Conservation (phyloP, 2,113 vertebrate genomes). For the Scalopus aquaticus region DNA sequence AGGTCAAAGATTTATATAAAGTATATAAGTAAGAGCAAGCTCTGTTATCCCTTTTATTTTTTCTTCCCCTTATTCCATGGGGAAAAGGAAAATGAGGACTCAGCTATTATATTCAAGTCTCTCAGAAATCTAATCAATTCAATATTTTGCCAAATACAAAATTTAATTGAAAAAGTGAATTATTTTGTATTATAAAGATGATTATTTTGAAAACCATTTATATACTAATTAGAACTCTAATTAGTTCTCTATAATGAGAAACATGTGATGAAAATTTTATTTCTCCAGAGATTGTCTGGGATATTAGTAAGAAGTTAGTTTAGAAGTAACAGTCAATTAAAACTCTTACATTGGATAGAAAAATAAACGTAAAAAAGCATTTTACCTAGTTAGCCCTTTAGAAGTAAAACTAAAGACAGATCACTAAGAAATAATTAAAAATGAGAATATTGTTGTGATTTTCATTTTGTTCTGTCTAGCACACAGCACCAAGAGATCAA, state of each 20-base stretch:
- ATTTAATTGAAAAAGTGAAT: slow-evolving; percentile 68
- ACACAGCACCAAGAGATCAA: background rate
- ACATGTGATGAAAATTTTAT: slow-evolving; percentile 53
- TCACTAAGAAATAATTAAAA: background rate
- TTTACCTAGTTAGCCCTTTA: slow-evolving; percentile 2
- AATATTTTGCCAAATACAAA: slow-evolving; percentile 38
- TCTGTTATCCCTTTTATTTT: background rate
- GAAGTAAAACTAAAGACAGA: background rate
- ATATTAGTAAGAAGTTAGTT: slow-evolving; percentile 53
- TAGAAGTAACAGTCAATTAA: slow-evolving; percentile 47
- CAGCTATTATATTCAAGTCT: background rate
- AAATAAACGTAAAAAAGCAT: slow-evolving; percentile 5
- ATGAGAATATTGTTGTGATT: background rate
- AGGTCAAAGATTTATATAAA: background rate
- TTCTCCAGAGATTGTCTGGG: slow-evolving; percentile 51
- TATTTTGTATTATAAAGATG: slow-evolving; percentile 57
- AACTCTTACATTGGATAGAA: slow-evolving; percentile 12
- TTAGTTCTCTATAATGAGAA: slow-evolving; percentile 67
- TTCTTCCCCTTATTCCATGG: background rate
- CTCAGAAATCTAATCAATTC: slow-evolving; percentile 29
- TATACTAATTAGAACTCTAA: slow-evolving; percentile 67
- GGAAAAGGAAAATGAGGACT: background rate
- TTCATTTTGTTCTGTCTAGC: background rate
- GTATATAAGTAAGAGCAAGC: background rate
- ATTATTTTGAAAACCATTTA: slow-evolving; percentile 64